Evolutionary conservation across 2,888 invertebrate genomes (phyloP).

Genomic region (Drosophila ustulata): DNA sequence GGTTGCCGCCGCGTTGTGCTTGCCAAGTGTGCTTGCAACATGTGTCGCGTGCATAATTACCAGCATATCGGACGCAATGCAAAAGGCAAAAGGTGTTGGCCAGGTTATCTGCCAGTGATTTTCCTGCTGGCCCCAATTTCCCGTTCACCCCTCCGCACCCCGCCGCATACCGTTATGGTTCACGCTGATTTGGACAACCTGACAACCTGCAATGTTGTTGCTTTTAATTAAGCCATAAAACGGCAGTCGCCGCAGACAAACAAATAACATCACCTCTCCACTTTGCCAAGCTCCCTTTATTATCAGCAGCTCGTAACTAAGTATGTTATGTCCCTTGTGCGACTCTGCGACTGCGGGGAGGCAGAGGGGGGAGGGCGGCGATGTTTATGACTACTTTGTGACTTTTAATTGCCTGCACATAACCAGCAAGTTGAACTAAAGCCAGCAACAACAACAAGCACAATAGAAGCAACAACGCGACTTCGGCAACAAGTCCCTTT

Average conservation of each 20-base stretch:
- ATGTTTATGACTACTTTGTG: slow-evolving; percentile 74
- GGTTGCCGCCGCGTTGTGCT: background rate
- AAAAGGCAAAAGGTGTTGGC: slow-evolving; percentile 43
- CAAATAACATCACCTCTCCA: slow-evolving; percentile 52
- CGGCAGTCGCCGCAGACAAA: slow-evolving; percentile 53
- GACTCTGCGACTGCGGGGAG: too few relatives aligned
- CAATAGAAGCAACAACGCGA: slow-evolving; percentile 16
- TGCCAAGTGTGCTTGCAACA: slow-evolving; percentile 59
- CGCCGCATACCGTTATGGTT: slow-evolving; percentile 61
- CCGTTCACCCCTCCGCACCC: background rate
- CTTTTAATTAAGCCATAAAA: slow-evolving; percentile 76
- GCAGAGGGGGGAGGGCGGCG: background rate
- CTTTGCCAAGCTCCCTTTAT: slow-evolving; percentile 32
- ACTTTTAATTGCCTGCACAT: slow-evolving; percentile 72
- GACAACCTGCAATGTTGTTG: slow-evolving; percentile 31
- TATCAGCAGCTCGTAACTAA: slow-evolving; percentile 62
- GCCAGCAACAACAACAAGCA: slow-evolving; percentile 31
- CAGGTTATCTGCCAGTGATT: slow-evolving; percentile 34
- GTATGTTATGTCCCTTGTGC: slow-evolving; percentile 32
- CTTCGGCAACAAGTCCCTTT: slow-evolving; percentile 20
- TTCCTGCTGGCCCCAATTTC: background rate
- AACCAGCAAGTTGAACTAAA: slow-evolving; percentile 63
- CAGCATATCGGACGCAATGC: slow-evolving; percentile 33
- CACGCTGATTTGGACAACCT: slow-evolving; percentile 68
- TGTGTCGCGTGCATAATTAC: slow-evolving; percentile 78